Percentiles rank a stretch among this genome's conserved stretches.
These are phyloP conservation scores for Punctoribates punctum DNA, from an alignment of 2,888 invertebrate genomes.

Conservation along the genomic window DNA sequence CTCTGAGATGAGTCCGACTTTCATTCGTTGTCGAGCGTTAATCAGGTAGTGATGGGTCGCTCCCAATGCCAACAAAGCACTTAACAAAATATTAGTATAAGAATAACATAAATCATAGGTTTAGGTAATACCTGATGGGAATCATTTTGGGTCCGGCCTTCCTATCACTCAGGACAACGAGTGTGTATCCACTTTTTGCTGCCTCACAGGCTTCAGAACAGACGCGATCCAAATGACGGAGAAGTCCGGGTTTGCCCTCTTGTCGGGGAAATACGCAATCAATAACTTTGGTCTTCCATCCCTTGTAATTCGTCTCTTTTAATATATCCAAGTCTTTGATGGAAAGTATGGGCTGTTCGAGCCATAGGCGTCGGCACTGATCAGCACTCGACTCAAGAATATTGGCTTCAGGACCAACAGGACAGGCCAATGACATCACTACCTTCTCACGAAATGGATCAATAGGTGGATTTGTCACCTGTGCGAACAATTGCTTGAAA, in stretches of 20 bases:
- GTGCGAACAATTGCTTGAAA: conserved; percentile 98
- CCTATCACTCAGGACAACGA: conserved; percentile 79
- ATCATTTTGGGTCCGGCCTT: conserved; percentile 56
- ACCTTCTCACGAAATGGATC: conserved; percentile 98
- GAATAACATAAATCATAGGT: conserved; percentile 16
- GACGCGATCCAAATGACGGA: conserved; percentile 72
- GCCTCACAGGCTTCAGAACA: conserved; percentile 76
- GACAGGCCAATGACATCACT: conserved; percentile 84
- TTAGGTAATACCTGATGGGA: conserved; percentile 55
- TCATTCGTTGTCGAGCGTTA: conserved; percentile 90
- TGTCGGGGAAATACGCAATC: conserved; percentile 80
- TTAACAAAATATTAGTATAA: neutral
- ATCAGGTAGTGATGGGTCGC: conserved; percentile 94
- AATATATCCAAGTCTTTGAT: conserved; percentile 82
- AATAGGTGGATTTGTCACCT: conserved; percentile 98
- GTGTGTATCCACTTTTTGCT: conserved; percentile 71
- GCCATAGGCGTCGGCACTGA: conserved; percentile 84
- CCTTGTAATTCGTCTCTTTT: conserved; percentile 74
- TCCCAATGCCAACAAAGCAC: conserved; percentile 71
- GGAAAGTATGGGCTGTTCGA: conserved; percentile 89
- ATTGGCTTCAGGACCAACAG: conserved; percentile 93
- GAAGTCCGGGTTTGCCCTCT: conserved; percentile 66
- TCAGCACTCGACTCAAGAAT: conserved; percentile 80
- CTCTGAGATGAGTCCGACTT: conserved; percentile 88
- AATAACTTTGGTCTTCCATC: conserved; percentile 81